A percentile compares a stretch with the other conserved stretches of the same genome.
These are phyloP conservation scores for Fukomys damarensis DNA, from an alignment of 2,113 vertebrate genomes.

Conservation along the genomic window DNA sequence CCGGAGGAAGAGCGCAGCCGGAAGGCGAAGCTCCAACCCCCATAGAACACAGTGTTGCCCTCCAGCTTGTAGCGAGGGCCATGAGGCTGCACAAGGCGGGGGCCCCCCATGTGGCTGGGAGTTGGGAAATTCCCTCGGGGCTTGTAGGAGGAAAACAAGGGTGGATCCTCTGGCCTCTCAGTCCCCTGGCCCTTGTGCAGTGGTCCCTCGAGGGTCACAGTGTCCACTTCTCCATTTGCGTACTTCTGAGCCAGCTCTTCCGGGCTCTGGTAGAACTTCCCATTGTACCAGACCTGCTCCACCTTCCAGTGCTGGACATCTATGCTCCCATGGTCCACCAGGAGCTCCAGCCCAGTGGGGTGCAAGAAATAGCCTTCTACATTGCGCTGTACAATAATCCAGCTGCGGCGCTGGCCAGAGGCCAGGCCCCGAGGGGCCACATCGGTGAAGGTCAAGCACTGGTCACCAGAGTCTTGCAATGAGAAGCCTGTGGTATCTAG, in stretches of 20 bases:
- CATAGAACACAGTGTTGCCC: conserved; percentile 89
- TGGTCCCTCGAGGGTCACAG: conserved; percentile 78
- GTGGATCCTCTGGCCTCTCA: not conserved
- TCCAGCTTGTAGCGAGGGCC: conserved; percentile 89
- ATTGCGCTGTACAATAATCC: conserved; percentile 92
- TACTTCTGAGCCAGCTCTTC: conserved; percentile 89
- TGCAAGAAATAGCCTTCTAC: conserved; percentile 94
- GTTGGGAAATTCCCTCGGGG: conserved; percentile 86
- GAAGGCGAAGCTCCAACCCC: conserved; percentile 93
- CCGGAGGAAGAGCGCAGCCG: conserved; percentile 91
- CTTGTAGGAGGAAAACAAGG: conserved; percentile 90
- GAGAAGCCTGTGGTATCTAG: conserved; percentile 88
- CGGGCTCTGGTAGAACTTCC: conserved; percentile 88
- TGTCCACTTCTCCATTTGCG: conserved; percentile 81
- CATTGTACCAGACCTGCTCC: conserved; percentile 92
- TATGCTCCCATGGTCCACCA: conserved; percentile 89
- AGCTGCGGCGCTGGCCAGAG: conserved; percentile 90
- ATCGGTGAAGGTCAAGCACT: conserved; percentile 91
- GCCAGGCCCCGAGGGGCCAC: conserved; percentile 90
- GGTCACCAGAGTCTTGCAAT: conserved; percentile 85
- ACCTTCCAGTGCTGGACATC: conserved; percentile 88
- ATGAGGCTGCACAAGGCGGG: conserved; percentile 90
- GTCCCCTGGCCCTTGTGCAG: accelerated
- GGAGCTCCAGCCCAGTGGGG: conserved; percentile 92
- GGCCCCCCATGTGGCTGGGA: conserved; percentile 79